Conservation (phyloP, 2,888 invertebrate genomes). For the Subacronicta megacephala region DNA sequence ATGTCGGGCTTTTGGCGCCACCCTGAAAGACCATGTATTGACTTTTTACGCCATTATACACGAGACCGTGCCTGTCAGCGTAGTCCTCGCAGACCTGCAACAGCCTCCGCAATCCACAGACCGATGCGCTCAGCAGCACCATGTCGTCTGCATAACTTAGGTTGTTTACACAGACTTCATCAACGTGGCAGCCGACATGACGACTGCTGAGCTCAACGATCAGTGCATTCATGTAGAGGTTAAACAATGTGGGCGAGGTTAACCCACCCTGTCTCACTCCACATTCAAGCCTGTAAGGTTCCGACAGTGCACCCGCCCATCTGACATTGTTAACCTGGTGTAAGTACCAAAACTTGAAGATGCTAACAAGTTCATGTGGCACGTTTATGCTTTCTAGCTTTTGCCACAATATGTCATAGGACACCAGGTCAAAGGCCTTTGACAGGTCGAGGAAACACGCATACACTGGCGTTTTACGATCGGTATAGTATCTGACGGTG, state of each 20-base stretch:
- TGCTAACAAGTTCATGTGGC: neutral
- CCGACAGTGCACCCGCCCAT: neutral
- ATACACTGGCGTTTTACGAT: neutral
- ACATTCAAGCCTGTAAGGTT: neutral
- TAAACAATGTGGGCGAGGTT: too few species aligned
- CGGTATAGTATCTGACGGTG: neutral
- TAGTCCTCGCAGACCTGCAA: neutral
- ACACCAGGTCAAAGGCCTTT: too few species aligned
- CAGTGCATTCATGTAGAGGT: neutral
- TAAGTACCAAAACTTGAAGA: conserved; percentile 1
- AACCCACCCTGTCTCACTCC: conserved; percentile 1
- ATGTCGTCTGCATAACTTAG: neutral
- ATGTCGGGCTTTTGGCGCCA: neutral
- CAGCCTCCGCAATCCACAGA: neutral
- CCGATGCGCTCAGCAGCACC: too few species aligned
- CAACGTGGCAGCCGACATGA: conserved; percentile 1
- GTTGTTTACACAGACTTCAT: neutral
- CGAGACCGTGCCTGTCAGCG: neutral
- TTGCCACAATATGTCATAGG: neutral
- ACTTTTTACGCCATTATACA: neutral
- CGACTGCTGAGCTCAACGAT: neutral
- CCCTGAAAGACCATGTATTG: conserved; percentile 1
- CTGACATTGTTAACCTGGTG: neutral
- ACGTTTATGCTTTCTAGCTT: neutral
- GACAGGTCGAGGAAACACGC: conserved; percentile 2